Evolutionary conservation across 2,888 invertebrate genomes (phyloP), one percentile per base, ranked within the genome.

Genomic region (Rhingia campestris): DNA sequence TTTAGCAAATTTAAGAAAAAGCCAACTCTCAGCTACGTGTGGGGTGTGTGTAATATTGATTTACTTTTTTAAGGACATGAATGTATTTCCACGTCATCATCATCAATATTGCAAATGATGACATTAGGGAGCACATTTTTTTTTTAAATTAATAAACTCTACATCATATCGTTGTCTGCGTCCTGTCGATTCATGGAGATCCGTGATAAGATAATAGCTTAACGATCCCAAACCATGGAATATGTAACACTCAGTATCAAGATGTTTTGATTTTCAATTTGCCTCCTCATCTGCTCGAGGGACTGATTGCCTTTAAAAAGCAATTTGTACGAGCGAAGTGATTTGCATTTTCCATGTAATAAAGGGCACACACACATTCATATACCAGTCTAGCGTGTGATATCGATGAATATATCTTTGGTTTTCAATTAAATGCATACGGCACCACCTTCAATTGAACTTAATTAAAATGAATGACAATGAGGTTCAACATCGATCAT

Each of bases 381-480:
- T n/a, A n/a, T n/a, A n/a, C n/a, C 32, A 45, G n/a, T n/a, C 6
- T 45, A 7, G 37, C 22, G 6, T 22, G 22, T 22, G 22, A 1
- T 32, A 61, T 47, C 37, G 39, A 33, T 47, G 43, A 72, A 61
- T 43, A 43, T 35, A 43, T 58, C 43, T 75, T 61, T 39, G 61
- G 54, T 76, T 69, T 61, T 47, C 67, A 76, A 76, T 76, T 69
- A 47, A 76, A 37, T 64, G 39, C 63, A 54, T 54, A 47, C 61
- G 47, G 9, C 22, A 30, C 32, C 56, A 47, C 43, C 35, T 67
- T 54, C 54, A 69, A 76, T 76, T 76, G 76, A 69, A 54, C 30
- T 69, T 56, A 74, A 74, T 74, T 74, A 64, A 74, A 64, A 73
- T 54, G 73, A 73, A 64, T 54, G 63, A 54, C 35, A 64, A 33